phyloP scores from a whole-genome alignment of 2,113 vertebrate genomes.

The Mustelus asterias region DNA sequence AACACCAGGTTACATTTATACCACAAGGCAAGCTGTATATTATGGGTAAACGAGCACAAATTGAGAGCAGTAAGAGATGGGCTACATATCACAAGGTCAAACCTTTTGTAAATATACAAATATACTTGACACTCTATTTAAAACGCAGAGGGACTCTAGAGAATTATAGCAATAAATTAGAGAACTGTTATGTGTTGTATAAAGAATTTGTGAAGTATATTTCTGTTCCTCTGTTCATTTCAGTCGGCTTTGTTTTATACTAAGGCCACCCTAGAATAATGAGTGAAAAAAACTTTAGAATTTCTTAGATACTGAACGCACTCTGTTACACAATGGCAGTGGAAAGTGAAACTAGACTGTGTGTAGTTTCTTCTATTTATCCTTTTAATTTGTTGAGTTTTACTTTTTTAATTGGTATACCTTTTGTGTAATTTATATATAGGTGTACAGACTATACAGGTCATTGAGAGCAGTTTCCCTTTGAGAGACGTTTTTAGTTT shows the following conservation, averaged over 20 bases:
- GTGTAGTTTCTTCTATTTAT: slow-evolving; percentile 37
- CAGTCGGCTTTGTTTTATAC: slow-evolving; percentile 32
- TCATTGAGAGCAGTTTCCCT: slow-evolving; percentile 29
- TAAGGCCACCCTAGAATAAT: slow-evolving; percentile 34
- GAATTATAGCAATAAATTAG: slow-evolving; percentile 38
- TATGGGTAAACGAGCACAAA: slow-evolving; percentile 32
- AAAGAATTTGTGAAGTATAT: slow-evolving; percentile 37
- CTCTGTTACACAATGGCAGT: slow-evolving; percentile 35
- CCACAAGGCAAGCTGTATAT: slow-evolving; percentile 30
- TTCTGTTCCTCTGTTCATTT: slow-evolving; percentile 35
- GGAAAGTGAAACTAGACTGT: slow-evolving; percentile 36
- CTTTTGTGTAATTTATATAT: slow-evolving; percentile 38
- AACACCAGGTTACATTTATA: slow-evolving; percentile 22
- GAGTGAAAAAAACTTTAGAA: slow-evolving; percentile 29
- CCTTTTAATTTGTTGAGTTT: slow-evolving; percentile 30
- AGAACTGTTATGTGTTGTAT: slow-evolving; percentile 36
- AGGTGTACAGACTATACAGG: slow-evolving; percentile 37
- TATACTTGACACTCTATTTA: slow-evolving; percentile 38
- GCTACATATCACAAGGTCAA: slow-evolving; percentile 32
- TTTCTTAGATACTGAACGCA: slow-evolving; percentile 18
- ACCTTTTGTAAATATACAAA: slow-evolving; percentile 36
- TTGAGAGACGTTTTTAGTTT: slow-evolving; percentile 17
- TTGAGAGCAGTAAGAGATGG: slow-evolving; percentile 15
- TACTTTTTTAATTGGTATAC: slow-evolving; percentile 32
- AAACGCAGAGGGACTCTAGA: slow-evolving; percentile 37